Conservation (phyloP, 2,888 invertebrate genomes). For the Tipula confusa region DNA sequence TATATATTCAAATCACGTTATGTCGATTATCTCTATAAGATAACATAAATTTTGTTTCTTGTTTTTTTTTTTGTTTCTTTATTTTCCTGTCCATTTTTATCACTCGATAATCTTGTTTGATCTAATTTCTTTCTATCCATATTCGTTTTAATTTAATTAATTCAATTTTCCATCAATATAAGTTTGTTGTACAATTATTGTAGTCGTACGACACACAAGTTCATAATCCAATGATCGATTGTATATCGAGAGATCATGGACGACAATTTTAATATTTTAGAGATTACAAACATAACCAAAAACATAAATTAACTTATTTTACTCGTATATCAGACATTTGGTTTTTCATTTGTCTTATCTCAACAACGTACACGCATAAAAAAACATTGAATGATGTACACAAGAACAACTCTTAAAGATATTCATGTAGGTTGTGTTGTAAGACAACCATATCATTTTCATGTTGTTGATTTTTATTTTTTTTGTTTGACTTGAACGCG, state of each 20-base stretch:
- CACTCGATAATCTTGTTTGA: not conserved
- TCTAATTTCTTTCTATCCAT: not conserved
- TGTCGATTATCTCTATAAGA: not conserved
- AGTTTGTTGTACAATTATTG: not conserved
- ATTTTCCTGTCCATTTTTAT: not conserved
- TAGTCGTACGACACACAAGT: not conserved
- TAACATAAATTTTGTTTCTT: not conserved
- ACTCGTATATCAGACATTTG: not conserved
- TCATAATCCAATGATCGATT: not conserved
- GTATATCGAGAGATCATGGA: too few species aligned
- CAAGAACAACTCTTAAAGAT: not conserved
- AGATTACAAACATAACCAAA: not conserved
- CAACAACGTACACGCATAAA: not conserved
- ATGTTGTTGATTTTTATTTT: too few species aligned
- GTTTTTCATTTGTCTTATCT: not conserved
- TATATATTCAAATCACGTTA: slow-evolving; percentile 14
- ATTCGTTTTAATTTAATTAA: not conserved
- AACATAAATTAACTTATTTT: not conserved
- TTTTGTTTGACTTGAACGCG: not conserved
- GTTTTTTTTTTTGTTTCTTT: not conserved
- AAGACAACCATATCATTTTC: slow-evolving; percentile 20
- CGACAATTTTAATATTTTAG: too few species aligned
- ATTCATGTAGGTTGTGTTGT: slow-evolving; percentile 12
- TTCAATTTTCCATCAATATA: not conserved
- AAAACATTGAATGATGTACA: not conserved